Percentiles rank a stretch among this genome's conserved stretches.
phyloP scores from a whole-genome alignment of 2,797 vertebrate genomes.

The Moxostoma hubbsi region DNA sequence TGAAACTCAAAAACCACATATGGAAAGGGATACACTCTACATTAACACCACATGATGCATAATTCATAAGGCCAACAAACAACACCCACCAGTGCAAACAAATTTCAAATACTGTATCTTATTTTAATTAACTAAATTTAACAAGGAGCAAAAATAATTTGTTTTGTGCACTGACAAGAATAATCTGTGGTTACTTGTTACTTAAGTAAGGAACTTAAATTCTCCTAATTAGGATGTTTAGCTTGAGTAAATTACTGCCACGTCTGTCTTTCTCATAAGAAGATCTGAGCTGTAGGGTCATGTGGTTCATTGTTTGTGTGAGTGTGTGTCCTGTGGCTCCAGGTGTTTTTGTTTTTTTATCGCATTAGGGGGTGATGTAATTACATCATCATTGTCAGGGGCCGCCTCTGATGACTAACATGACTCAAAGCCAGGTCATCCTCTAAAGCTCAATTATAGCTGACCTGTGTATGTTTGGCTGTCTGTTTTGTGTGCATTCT shows the following conservation, averaged over 20 bases:
- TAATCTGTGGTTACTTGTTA: not conserved
- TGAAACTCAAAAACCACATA: too few relatives aligned
- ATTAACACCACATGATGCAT: too few relatives aligned
- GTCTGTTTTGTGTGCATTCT: conserved; percentile 2
- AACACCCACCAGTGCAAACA: too few relatives aligned
- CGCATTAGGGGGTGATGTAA: not conserved
- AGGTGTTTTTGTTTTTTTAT: not conserved
- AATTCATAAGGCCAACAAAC: too few relatives aligned
- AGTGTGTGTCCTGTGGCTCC: not conserved
- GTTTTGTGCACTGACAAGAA: not conserved
- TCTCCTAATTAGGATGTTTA: not conserved
- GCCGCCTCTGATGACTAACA: not conserved
- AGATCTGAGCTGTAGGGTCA: too few relatives aligned
- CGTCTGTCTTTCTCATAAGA: not conserved
- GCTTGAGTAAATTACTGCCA: not conserved
- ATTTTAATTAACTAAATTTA: too few relatives aligned
- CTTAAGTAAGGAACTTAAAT: not conserved
- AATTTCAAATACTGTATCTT: too few relatives aligned
- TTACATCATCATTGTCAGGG: conserved; percentile 11
- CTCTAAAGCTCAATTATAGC: conserved; percentile 6
- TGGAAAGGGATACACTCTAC: too few relatives aligned
- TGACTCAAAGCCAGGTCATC: conserved; percentile 15
- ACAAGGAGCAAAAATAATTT: too few relatives aligned
- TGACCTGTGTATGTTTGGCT: not conserved
- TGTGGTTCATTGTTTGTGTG: too few relatives aligned